Base-by-base conservation (phyloP, 2,113 vertebrate genomes). In the Phaetusa simplex region DNA sequence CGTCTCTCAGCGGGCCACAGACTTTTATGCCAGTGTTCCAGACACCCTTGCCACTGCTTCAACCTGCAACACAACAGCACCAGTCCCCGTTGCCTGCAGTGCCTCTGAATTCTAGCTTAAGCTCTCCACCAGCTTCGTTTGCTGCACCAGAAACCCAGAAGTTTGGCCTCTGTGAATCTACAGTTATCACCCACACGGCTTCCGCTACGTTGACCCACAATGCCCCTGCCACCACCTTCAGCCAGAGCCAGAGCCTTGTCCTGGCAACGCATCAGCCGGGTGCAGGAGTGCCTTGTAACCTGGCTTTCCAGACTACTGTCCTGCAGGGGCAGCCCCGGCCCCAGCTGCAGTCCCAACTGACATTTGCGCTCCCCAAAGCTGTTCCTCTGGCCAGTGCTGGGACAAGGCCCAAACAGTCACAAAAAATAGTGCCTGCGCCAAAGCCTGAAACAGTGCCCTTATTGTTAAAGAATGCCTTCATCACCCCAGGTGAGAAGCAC, bases 111-210 rank as follows among this genome's bases (percentile, higher is more conserved):
- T 76, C 98, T 14, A 58, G 72, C 59, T 30, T 98, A 36, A 56
- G 93, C 90, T 85, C 98, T 21, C 95, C 74, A 8, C 91, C 96
- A 6, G 8, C 97, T 15, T 26, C 96, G 1, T 97, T 98, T 27
- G 59, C 97, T 4, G 29, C 97, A 47, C 95, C 97, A 11, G 95
- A 97, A 67, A 90, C 93, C 7, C 95, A 93, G 15, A 98, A 98
- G 82, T 97, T 98, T 56, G 96, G 82, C 29, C 93, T 96, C 82
- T 91, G 90, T 53, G 98, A 98, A n/a, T 93, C 97, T 1, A 96
- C 97, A 2, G 98, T 99, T 82, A 99, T 98, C 85, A 99, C 99
- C 16, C 99, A 99, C 97, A 98, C 98, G 0, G 98, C 99, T n/a
- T 98, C 99, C 0, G 97, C 99, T 27, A 97, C 98, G 0, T 96